phyloP scores from a whole-genome alignment of 2,888 invertebrate genomes.

The Cybosia mesomella region DNA sequence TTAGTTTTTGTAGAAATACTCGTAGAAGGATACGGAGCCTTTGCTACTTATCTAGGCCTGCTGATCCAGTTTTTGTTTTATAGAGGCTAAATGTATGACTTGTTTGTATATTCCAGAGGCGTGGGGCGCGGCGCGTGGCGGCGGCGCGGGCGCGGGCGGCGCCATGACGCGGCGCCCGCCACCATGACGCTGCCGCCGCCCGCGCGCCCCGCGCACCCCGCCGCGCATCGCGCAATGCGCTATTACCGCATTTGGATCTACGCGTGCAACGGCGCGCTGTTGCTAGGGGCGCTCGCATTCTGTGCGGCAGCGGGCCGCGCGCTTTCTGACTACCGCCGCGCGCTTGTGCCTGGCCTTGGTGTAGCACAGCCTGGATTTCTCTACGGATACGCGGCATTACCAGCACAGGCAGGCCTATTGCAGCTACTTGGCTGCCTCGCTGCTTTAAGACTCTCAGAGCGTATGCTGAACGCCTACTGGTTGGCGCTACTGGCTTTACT shows the following conservation, averaged over 20 bases:
- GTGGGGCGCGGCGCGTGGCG: slow-evolving; percentile 87
- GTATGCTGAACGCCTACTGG: slow-evolving; percentile 94
- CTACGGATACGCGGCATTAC: slow-evolving; percentile 94
- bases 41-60: too few species aligned
- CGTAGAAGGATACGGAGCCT: too few species aligned
- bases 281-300: slow-evolving; percentile 93
- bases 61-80: too few species aligned
- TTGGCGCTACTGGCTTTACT: slow-evolving; percentile 91
- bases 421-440: slow-evolving; percentile 94
- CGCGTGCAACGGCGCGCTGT: slow-evolving; percentile 95
- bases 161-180: slow-evolving; percentile 86
- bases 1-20: too few species aligned
- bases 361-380: slow-evolving; percentile 94
- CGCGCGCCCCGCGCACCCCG: slow-evolving; percentile 84
- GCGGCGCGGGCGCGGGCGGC: slow-evolving; percentile 86
- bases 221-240: slow-evolving; percentile 89
- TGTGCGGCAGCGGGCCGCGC: slow-evolving; percentile 92
- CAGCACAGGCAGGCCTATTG: slow-evolving; percentile 90
- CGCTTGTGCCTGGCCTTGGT: slow-evolving; percentile 91
- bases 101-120: slow-evolving; percentile 73
- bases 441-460: slow-evolving; percentile 92
- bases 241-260: slow-evolving; percentile 97
- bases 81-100: slow-evolving; percentile 9
- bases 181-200: slow-evolving; percentile 88
- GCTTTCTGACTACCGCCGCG: slow-evolving; percentile 90